A percentile compares a stretch with the other conserved stretches of the same genome.
Conservation (phyloP, 2,797 vertebrate species). For the Semotilus atromaculatus region DNA sequence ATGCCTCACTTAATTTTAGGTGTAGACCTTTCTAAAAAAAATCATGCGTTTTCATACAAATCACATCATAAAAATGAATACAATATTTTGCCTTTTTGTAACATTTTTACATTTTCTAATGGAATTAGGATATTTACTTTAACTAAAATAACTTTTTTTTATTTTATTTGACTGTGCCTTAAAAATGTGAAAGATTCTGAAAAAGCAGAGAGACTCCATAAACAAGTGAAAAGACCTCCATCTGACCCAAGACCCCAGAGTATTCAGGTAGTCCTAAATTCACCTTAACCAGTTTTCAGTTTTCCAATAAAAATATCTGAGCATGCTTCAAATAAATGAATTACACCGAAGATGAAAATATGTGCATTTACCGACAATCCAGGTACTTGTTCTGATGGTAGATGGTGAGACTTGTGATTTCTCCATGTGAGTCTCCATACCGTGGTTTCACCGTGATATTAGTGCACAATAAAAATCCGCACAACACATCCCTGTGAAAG, state of each 20-base stretch:
- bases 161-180: not conserved
- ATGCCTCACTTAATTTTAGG: not conserved
- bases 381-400: constrained; percentile 94
- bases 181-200: not conserved
- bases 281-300: not conserved
- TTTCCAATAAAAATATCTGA: not conserved
- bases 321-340: not conserved
- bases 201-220: not conserved
- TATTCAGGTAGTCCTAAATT: not conserved
- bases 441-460: constrained; percentile 87
- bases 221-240: not conserved
- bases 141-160: not conserved
- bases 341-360: not conserved
- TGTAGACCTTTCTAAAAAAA: not conserved
- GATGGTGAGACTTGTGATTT: constrained; percentile 89
- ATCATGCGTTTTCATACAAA: not conserved
- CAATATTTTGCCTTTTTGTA: not conserved
- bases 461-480: constrained; percentile 92
- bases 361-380: constrained; percentile 88
- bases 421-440: constrained; percentile 88
- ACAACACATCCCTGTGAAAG: constrained; percentile 88
- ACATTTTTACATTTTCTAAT: not conserved
- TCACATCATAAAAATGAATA: not conserved
- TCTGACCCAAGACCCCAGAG: not conserved
- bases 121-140: not conserved